These are phyloP conservation scores for Melanotaenia nigrans DNA, from an alignment of 2,797 vertebrate species.

Conservation along the genomic window DNA sequence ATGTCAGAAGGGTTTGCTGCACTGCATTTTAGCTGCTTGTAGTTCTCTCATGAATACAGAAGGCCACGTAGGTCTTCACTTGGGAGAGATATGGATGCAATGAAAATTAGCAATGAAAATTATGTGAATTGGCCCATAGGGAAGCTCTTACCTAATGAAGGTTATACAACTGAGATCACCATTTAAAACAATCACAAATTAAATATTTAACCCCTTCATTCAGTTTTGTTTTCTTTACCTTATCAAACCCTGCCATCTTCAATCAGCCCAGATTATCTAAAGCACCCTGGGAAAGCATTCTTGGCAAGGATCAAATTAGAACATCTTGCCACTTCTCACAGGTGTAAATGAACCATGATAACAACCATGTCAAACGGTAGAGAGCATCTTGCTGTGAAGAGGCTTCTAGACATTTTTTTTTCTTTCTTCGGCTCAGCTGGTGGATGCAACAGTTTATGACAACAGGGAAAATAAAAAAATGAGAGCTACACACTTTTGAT, in stretches of 20 bases:
- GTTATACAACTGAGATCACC: neutral
- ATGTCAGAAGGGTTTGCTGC: neutral
- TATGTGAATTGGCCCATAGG: neutral
- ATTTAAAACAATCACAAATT: neutral
- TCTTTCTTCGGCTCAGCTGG: constrained; percentile 4
- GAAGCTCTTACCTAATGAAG: neutral
- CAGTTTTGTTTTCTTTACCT: neutral
- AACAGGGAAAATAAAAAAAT: constrained; percentile 44
- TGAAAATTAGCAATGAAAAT: neutral
- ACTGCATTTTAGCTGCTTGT: neutral
- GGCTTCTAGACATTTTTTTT: constrained; percentile 7
- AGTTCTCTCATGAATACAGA: neutral
- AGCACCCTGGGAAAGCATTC: constrained; percentile 16
- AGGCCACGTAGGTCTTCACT: neutral
- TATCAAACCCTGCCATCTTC: constrained; percentile 7
- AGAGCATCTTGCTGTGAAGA: constrained; percentile 27
- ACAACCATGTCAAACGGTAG: constrained; percentile 53
- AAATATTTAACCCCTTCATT: neutral
- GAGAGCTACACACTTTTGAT: constrained; percentile 30
- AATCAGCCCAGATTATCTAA: constrained; percentile 28
- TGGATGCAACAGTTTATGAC: constrained; percentile 29
- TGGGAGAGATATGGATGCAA: neutral
- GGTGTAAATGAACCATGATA: constrained; percentile 63
- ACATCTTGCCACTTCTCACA: constrained; percentile 46
- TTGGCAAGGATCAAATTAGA: constrained; percentile 50